phyloP scores from a whole-genome alignment of 2,113 vertebrate species.

The Zingel zingel region DNA sequence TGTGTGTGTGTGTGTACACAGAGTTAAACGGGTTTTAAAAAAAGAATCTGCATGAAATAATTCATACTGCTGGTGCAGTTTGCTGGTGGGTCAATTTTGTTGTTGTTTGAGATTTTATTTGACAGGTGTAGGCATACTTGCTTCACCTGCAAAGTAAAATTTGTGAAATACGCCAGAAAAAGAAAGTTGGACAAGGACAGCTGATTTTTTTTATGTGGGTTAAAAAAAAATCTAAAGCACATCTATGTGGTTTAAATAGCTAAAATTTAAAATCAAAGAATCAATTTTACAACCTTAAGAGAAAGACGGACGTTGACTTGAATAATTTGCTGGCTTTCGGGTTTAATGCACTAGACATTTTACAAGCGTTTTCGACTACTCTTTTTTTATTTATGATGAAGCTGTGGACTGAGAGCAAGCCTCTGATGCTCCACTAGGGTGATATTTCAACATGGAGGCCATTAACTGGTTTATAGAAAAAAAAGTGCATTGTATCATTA shows the following conservation, averaged over 20 bases:
- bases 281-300: constrained; percentile 14
- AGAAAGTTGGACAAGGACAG: constrained; percentile 3
- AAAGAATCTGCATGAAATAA: constrained; percentile 11
- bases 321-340: constrained; percentile 12
- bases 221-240: constrained; percentile 10
- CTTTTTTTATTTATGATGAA: background rate
- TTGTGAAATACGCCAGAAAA: constrained; percentile 13
- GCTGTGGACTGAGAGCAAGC: background rate
- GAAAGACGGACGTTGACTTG: constrained; percentile 13
- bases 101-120: constrained; percentile 14
- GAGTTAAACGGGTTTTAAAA: constrained; percentile 31
- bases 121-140: background rate
- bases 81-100: constrained; percentile 26
- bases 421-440: background rate
- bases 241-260: constrained; percentile 5
- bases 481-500: background rate
- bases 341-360: constrained; percentile 34
- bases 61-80: background rate
- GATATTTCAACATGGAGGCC: constrained; percentile 18
- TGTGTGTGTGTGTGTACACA: background rate
- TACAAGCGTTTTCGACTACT: background rate
- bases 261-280: constrained; percentile 24
- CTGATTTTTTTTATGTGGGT: constrained; percentile 1
- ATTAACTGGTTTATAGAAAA: constrained; percentile 1
- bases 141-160: constrained; percentile 13